Base-by-base conservation (phyloP, 2,797 vertebrate species). In the Spinibarbus caldwelli region DNA sequence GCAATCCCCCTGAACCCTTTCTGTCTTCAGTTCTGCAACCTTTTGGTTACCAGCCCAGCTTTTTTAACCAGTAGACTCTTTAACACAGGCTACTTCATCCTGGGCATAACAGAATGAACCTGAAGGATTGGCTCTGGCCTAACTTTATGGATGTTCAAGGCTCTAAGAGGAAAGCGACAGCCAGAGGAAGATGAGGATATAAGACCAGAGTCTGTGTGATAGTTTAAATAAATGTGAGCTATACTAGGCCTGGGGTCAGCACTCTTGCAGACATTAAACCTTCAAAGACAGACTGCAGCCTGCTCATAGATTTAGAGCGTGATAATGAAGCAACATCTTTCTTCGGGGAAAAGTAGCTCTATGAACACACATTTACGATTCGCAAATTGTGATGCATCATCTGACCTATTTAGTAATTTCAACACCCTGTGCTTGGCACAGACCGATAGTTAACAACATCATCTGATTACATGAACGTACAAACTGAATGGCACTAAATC, bases 221-320 rank as follows among this genome's bases (percentile, higher is more conserved):
- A 45, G 81, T 66, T 73, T 67, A 87, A 85, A 87, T 88, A 87
- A 87, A 85, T 85, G 86, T 86, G 81, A 84, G 49, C 49, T 59
- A 3, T 64, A 47, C 62, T 78, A 80, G 62, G 70, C 77, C 78
- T 82, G 10, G 31, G 83, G 83, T 89, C 89, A 88, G 89, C 85
- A 86, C 64, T 86, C 67, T 66, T 62, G 81, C 85, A 77, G 57
- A 78, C 66, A 78, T 41, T 59, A 36, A 76, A 83, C 31, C 47
- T 66, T 73, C 66, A 73, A 62, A 67, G 38, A 52, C 80, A 80
- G 80, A 71, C 78, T 38, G 80, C 71, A 85, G 83, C 80, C 66
- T 49, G 77, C 67, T 34, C 49, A 34, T 36, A 72, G 86, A 87
- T 83, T 83, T 76, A 71, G 36, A 68, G 68, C 7, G 3, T 76